Base-by-base conservation (phyloP, 2,888 invertebrate species). In the Saturnia pavonia region DNA sequence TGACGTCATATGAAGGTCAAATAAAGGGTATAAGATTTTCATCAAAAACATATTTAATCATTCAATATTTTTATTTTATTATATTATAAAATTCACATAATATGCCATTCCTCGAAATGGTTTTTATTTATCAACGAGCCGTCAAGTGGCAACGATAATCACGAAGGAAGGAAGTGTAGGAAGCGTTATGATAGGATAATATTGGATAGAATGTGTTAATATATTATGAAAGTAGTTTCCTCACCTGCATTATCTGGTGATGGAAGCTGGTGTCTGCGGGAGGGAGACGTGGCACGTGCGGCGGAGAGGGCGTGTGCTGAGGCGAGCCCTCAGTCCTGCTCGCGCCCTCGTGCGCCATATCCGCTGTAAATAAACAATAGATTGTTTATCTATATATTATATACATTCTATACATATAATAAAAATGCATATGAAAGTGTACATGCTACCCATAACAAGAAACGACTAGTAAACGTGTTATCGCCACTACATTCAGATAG, bases 191-290 rank as follows among this genome's bases (percentile, higher is more conserved):
- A 57, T 3, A 11, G 57, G 57, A 57, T 57, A 25, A 11, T 25
- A 12, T 25, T 11, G 57, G 25, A 25, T 11, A 14, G 12, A 25
- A 60, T 27, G 25, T 60, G 12, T 14, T 27, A 8, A 14, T 16
- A 1, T 19, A 19, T 1, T 60, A 60, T 60, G 54, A 22, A 60
- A 12, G 25, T 6, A 27, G 27, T 60, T 27, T 67, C 16, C 74
- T 89, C 85, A 96, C 96, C 95, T 96, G 95, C 90, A 96, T 92
- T 83, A 96, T 95, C 89, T 96, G 96, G 78, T 96, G 96, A 81
- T 96, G 96, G 85, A 96, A 94, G 83, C 94, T 94, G 86, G 95
- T 92, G 81, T 95, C 96, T 74, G 95, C 94, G 73, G 92, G 88
- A 74, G 92, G 91, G 74, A 94, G 87, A 73, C 94, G 94, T 77